Evolutionary conservation across 2,797 vertebrate species (phyloP).

Genomic region (Mionectes olivaceus): DNA sequence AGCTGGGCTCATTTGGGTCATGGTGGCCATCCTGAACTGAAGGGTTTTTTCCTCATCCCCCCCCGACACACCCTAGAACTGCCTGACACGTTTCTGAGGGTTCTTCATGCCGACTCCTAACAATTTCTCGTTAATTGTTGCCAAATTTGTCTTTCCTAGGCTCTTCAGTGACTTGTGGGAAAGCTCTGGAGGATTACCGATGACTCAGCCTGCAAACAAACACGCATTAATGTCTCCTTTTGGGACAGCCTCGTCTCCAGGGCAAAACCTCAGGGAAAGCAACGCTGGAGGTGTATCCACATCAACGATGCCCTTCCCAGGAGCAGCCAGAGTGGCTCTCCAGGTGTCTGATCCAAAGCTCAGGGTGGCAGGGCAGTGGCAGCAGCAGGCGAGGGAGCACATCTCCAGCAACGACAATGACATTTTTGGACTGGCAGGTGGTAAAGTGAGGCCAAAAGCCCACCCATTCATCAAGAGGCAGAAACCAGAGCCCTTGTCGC

Average conservation of each 20-base stretch:
- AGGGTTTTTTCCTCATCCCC: background rate
- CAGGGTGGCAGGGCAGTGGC: fast-evolving
- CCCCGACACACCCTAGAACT: background rate
- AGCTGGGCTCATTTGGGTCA: background rate
- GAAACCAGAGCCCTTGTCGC: background rate
- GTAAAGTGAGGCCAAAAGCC: background rate
- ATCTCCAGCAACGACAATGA: background rate
- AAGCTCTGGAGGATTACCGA: background rate
- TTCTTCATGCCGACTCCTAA: background rate
- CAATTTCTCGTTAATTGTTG: background rate
- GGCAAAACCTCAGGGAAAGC: background rate
- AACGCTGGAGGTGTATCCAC: fast-evolving
- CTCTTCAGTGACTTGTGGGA: background rate
- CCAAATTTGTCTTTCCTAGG: background rate
- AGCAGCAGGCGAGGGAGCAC: background rate
- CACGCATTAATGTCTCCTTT: background rate
- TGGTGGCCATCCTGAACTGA: background rate
- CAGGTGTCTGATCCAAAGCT: background rate
- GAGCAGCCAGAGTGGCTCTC: background rate
- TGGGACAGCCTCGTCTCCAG: background rate
- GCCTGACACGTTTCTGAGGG: background rate
- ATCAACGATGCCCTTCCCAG: background rate
- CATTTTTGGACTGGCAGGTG: background rate
- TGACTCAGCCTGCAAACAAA: background rate
- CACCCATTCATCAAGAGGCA: background rate